Base-by-base conservation (phyloP, 2,888 invertebrate genomes). In the Protula sp. region DNA sequence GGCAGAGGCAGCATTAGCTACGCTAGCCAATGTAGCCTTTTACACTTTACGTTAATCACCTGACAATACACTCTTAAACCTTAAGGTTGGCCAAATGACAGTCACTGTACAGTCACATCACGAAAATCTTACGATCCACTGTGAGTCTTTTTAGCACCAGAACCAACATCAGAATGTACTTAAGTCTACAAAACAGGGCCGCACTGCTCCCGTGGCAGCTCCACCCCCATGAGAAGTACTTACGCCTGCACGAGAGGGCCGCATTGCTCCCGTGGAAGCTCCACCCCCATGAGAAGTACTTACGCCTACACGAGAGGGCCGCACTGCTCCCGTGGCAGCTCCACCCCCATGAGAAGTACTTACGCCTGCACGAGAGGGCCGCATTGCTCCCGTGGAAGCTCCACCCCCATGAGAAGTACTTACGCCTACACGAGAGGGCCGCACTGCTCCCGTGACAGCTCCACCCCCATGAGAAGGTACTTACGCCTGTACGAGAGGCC, bases 271-370 rank as follows among this genome's bases (percentile, higher is more conserved):
- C n/a, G n/a, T n/a, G n/a, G n/a, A n/a, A n/a, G n/a, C n/a, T 14
- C 3, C 29, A 4, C 19, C 5, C 24, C 19, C 31, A 2, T n/a
- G 19, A 2, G 1, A n/a, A n/a, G 22, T 14, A 55, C 65, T 64
- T 90, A 93, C 71, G 85, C 86, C 59, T 89, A 88, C 1, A 94
- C n/a, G n/a, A n/a, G n/a, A n/a, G n/a, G n/a, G n/a, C n/a, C n/a
- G n/a, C n/a, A n/a, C n/a, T n/a, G n/a, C n/a, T n/a, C n/a, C n/a
- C n/a, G n/a, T n/a, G n/a, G n/a, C n/a, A n/a, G n/a, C n/a, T 14
- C 3, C 29, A 4, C 19, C 5, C 24, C 19, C 31, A 2, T n/a
- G 19, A 2, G 1, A 22, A 26, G n/a, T 9, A 56, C 66, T 64
- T 90, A 94, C 71, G 85, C 86, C 58, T 89, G 88, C 1, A 94